Percentiles rank a stretch among this genome's conserved stretches.
Evolutionary conservation across 2,113 vertebrate species (phyloP).

Genomic region (Vombatus ursinus): DNA sequence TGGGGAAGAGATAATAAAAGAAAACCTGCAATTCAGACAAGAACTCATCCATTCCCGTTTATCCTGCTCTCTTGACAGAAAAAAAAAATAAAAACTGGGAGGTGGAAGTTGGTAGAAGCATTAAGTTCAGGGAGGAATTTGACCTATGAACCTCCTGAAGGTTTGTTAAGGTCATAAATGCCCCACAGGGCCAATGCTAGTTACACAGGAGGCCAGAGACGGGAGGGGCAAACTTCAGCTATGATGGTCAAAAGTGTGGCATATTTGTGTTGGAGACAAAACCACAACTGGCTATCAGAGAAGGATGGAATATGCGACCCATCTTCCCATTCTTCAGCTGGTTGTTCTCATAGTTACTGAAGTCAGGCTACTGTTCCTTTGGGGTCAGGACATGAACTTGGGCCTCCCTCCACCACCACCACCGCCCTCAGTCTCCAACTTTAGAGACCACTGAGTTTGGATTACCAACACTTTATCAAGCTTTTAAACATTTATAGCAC

Average conservation of each 20-base stretch:
- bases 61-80: not conserved
- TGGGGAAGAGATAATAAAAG: not conserved
- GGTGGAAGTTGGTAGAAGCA: not conserved
- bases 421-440: not conserved
- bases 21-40: not conserved
- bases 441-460: not conserved
- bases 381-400: not conserved
- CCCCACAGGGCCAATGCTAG: not conserved
- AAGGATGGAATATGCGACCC: not conserved
- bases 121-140: not conserved
- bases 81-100: not conserved
- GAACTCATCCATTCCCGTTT: not conserved
- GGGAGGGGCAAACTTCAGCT: not conserved
- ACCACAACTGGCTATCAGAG: not conserved
- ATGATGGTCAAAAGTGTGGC: not conserved
- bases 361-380: not conserved
- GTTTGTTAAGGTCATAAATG: not conserved
- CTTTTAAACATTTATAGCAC: not conserved
- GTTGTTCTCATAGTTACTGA: not conserved
- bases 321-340: not conserved
- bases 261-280: not conserved
- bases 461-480: not conserved
- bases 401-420: not conserved
- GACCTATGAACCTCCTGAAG: not conserved
- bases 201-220: not conserved